Conservation (phyloP, 2,888 invertebrate species). For the Phytoseiulus persimilis region DNA sequence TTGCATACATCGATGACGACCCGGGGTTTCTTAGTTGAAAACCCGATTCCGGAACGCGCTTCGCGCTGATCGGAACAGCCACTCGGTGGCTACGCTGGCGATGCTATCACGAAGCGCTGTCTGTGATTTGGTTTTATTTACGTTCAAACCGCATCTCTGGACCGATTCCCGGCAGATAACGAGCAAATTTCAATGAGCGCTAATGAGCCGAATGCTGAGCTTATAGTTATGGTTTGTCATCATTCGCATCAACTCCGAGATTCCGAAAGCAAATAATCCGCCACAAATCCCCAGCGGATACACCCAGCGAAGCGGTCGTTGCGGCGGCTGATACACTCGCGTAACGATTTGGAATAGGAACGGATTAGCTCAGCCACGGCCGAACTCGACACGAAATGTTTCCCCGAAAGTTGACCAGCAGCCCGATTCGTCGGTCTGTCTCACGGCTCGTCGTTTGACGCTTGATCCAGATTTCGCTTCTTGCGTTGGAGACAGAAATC, state of each 20-base stretch:
- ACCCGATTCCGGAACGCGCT: too few relatives aligned
- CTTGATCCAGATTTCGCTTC: background rate
- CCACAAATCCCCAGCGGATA: too few relatives aligned
- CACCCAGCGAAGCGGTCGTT: background rate
- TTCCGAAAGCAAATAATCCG: background rate
- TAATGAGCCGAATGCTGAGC: background rate
- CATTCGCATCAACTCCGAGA: background rate
- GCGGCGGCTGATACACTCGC: background rate
- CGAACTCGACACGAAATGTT: background rate
- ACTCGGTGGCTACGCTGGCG: too few relatives aligned
- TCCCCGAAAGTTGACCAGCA: background rate
- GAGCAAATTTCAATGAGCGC: background rate
- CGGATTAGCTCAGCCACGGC: background rate
- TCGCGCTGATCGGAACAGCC: too few relatives aligned
- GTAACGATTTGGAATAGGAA: background rate
- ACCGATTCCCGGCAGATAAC: background rate
- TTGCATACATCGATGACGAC: too few relatives aligned
- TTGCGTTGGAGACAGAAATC: background rate
- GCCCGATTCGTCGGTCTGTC: background rate
- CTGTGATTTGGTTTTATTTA: background rate
- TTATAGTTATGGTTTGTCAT: background rate
- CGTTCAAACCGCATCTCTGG: background rate
- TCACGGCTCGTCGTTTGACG: background rate
- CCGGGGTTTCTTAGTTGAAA: too few relatives aligned
- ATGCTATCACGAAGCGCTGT: background rate